Conservation (phyloP, 2,888 invertebrate species). For the Drosophila sordidapex region DNA sequence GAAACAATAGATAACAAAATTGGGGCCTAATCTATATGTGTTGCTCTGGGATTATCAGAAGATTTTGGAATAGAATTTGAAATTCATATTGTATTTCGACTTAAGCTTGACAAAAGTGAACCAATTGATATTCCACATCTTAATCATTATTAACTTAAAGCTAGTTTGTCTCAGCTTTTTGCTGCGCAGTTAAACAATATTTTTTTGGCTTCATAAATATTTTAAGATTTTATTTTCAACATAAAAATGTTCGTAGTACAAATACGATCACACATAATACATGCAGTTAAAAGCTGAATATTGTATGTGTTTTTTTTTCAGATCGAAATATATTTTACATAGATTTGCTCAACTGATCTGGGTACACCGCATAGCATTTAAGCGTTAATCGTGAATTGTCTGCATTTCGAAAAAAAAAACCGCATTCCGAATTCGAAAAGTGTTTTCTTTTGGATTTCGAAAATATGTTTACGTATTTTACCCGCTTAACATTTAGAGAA, state of each 20-base stretch:
- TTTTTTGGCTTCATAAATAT: conserved; percentile 46
- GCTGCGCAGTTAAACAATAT: not conserved
- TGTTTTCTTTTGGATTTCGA: conserved; percentile 29
- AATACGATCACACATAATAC: conserved; percentile 46
- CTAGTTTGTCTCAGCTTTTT: not conserved
- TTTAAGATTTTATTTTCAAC: conserved; percentile 53
- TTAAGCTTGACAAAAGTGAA: not conserved
- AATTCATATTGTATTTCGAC: not conserved
- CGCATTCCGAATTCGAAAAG: conserved; percentile 5
- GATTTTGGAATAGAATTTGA: not conserved
- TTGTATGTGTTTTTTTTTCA: conserved; percentile 23
- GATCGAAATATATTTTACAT: conserved; percentile 27
- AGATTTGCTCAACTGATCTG: conserved; percentile 29
- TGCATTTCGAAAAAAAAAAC: conserved; percentile 19
- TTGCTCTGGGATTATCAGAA: no score
- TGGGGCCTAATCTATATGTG: not conserved
- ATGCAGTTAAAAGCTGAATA: conserved; percentile 45
- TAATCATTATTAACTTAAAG: not conserved
- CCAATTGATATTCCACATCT: not conserved
- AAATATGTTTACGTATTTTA: conserved; percentile 36
- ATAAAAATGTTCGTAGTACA: conserved; percentile 55
- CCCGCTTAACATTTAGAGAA: conserved; percentile 37
- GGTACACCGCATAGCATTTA: conserved; percentile 26
- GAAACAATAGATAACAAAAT: not conserved
- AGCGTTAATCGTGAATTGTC: conserved; percentile 35